Percentiles rank a stretch among this genome's conserved stretches.
phyloP scores from a whole-genome alignment of 2,888 invertebrate species.

The Vesta saturnalis region DNA sequence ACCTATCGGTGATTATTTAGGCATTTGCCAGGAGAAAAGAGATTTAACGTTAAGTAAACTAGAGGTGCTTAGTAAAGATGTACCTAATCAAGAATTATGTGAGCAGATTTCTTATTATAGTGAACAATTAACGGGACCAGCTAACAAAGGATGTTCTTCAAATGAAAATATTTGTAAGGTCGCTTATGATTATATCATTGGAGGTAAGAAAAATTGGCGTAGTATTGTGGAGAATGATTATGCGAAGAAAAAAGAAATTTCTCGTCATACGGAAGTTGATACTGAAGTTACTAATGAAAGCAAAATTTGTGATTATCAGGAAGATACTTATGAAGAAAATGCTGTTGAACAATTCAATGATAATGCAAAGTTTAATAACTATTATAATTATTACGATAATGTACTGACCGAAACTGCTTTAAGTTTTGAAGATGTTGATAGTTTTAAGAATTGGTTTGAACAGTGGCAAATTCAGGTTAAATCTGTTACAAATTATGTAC shows the following conservation, averaged over 20 bases:
- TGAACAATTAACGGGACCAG: background rate
- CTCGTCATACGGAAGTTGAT: background rate
- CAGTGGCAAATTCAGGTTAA: slow-evolving; percentile 57
- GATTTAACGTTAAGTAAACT: background rate
- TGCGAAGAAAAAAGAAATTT: background rate
- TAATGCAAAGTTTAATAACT: slow-evolving; percentile 14
- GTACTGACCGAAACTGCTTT: slow-evolving; percentile 51
- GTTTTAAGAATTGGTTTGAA: slow-evolving; percentile 55
- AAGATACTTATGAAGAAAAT: background rate
- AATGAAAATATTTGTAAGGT: background rate
- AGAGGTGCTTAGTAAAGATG: background rate
- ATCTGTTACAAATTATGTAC: slow-evolving; percentile 55
- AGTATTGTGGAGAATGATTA: background rate
- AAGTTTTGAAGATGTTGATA: slow-evolving; percentile 49
- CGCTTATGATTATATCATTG: background rate
- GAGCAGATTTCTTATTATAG: background rate
- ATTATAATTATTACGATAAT: slow-evolving; percentile 53
- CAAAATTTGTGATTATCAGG: background rate
- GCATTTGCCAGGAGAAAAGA: background rate
- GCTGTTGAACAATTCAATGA: background rate
- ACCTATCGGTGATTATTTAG: slow-evolving; percentile 3
- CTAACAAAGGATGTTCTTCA: background rate
- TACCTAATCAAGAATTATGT: background rate
- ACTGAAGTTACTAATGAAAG: background rate
- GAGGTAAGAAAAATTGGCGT: background rate